phyloP scores from a whole-genome alignment of 2,113 vertebrate genomes.

The Malaclemys terrapin region DNA sequence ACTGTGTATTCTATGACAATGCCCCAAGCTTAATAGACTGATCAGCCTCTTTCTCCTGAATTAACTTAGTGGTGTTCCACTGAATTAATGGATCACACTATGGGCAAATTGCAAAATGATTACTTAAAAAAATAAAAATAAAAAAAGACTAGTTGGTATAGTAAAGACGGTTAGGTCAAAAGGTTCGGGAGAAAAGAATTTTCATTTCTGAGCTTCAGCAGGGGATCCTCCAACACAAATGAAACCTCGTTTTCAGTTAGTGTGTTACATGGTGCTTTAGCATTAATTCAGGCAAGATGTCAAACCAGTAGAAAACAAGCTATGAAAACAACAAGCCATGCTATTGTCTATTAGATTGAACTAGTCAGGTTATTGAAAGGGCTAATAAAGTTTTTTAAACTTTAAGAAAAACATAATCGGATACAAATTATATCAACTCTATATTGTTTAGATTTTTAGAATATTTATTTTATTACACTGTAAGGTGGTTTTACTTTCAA shows the following conservation, averaged over 20 bases:
- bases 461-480: not conserved
- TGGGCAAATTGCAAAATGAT: not conserved
- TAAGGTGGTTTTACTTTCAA: not conserved
- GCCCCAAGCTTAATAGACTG: conserved; percentile 16
- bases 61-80: conserved; percentile 18
- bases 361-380: conserved; percentile 9
- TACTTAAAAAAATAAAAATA: not conserved
- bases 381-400: not conserved
- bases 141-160: not conserved
- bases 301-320: conserved; percentile 35
- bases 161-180: not conserved
- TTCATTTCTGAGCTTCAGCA: conserved; percentile 17
- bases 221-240: not conserved
- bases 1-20: conserved; percentile 50
- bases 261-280: not conserved
- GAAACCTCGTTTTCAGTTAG: conserved; percentile 43
- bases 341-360: conserved; percentile 25
- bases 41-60: conserved; percentile 61
- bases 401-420: not conserved
- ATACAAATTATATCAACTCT: not conserved
- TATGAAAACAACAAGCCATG: not conserved
- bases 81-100: conserved; percentile 26
- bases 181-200: not conserved
- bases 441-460: not conserved
- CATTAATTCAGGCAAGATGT: conserved; percentile 43